Conservation (phyloP, 2,113 vertebrate genomes). For the Phasianus colchicus region DNA sequence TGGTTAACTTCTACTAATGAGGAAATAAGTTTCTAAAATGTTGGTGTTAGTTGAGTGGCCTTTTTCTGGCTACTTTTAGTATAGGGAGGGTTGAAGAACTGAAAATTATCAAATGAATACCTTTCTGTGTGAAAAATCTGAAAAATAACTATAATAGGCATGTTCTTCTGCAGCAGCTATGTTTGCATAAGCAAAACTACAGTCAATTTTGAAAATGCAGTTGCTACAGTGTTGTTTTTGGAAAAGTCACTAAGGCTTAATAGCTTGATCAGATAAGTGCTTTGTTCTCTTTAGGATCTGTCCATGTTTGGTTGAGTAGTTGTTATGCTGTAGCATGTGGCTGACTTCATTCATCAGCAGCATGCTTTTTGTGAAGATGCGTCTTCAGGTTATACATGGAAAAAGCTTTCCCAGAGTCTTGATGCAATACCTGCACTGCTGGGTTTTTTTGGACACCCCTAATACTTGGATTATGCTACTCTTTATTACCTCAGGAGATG, state of each 20-base stretch:
- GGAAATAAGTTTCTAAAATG: too few species aligned
- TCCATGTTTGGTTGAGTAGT: fast-evolving
- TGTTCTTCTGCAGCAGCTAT: background rate
- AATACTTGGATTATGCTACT: background rate
- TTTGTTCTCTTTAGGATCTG: background rate
- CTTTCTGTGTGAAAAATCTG: background rate
- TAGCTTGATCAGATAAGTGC: background rate
- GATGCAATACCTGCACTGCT: background rate
- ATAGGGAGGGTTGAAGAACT: background rate
- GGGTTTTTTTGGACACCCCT: background rate
- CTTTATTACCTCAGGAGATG: background rate
- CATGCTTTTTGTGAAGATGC: background rate
- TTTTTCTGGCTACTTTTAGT: background rate
- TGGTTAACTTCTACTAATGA: too few species aligned
- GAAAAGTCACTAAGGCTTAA: background rate
- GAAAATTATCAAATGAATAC: background rate
- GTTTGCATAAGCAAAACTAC: background rate
- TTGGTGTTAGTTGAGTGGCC: background rate
- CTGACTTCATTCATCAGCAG: background rate
- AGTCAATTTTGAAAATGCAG: background rate
- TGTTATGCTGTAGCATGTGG: background rate
- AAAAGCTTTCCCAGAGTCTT: background rate
- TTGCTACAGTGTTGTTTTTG: background rate
- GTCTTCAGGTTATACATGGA: background rate
- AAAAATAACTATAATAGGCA: background rate